Evolutionary conservation across 1,140 invertebrate species (phyloP).

Genomic region (Tetragonula clypearis): DNA sequence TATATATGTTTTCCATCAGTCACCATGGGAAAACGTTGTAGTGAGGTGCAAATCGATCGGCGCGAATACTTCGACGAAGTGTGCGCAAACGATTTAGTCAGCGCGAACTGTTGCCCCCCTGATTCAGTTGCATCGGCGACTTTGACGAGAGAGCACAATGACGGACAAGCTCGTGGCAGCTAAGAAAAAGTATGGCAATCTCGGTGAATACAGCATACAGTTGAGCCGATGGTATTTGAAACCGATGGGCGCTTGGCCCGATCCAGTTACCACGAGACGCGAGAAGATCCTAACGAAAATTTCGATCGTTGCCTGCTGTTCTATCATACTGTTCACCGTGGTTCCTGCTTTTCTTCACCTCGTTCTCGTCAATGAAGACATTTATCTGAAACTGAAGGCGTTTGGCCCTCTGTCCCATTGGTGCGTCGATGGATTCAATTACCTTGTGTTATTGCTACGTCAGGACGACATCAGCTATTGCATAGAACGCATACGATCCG

Average conservation of each 20-base stretch:
- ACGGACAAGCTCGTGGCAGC: not conserved
- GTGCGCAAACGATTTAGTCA: not conserved
- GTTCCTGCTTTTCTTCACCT: conserved; percentile 16
- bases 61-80: not conserved
- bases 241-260: conserved; percentile 49
- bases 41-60: not conserved
- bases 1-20: not conserved
- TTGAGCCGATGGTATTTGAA: conserved; percentile 53
- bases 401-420: conserved; percentile 48
- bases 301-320: conserved; percentile 3
- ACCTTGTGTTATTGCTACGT: conserved; percentile 25
- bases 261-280: not conserved
- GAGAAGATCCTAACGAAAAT: not conserved
- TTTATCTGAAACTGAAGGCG: conserved; percentile 1
- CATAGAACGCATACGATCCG: conserved; percentile 41
- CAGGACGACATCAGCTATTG: conserved; percentile 38
- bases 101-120: too few species aligned
- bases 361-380: conserved; percentile 18
- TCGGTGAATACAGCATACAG: conserved; percentile 29
- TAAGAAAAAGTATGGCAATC: not conserved
- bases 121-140: not conserved
- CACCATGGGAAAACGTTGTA: not conserved
- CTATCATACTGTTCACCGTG: not conserved
- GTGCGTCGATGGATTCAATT: conserved; percentile 35
- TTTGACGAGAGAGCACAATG: not conserved